phyloP scores from a whole-genome alignment of 64 coral and sea anemone genomes.

The Trachythela sp. region DNA sequence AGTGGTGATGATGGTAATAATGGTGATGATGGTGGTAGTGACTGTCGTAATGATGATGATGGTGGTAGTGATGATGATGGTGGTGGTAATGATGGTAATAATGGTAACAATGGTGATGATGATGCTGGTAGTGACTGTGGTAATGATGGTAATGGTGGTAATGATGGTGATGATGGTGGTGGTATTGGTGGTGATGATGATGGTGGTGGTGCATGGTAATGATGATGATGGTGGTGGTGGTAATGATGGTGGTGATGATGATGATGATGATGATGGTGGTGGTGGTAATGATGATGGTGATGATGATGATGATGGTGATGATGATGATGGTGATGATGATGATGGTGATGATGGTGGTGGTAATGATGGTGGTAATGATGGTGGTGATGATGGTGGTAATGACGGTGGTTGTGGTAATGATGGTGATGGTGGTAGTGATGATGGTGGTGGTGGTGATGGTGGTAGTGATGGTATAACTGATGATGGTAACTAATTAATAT shows the following conservation, averaged over 20 bases:
- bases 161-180: too few relatives aligned
- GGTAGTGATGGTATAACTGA: too few relatives aligned
- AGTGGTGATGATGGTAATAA: not conserved
- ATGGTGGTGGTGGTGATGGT: not conserved
- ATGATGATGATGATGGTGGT: not conserved
- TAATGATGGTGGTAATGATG: not conserved
- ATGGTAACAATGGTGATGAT: not conserved
- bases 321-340: not conserved
- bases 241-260: not conserved
- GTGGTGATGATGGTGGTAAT: not conserved
- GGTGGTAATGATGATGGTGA: not conserved
- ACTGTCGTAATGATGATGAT: too few relatives aligned
- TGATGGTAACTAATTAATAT: too few relatives aligned
- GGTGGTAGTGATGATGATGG: not conserved
- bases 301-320: not conserved
- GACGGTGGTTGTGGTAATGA: not conserved
- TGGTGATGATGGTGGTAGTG: not conserved
- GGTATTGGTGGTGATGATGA: not conserved
- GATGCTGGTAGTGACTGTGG: not conserved
- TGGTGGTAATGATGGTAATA: not conserved
- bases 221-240: not conserved
- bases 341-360: not conserved
- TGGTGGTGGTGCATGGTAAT: not conserved
- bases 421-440: too few relatives aligned
- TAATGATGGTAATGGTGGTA: not conserved